Evolutionary conservation across 35 echinoderm and acorn worm species (phyloP), one percentile per base, ranked within the genome.

Genomic region (Ophiothrix spiculata): DNA sequence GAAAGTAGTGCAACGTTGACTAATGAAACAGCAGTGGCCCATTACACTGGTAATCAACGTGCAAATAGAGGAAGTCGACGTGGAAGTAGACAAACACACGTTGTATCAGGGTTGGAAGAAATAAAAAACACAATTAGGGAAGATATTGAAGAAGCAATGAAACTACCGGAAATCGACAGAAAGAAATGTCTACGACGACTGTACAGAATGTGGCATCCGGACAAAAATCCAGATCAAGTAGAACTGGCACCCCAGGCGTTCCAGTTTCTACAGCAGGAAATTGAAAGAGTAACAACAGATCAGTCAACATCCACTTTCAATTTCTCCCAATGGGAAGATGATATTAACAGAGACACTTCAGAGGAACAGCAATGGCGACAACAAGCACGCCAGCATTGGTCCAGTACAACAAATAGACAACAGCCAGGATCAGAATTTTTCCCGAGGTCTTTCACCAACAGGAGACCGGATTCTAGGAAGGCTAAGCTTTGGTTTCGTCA

Each of bases 401-500:
- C 19, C 0, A 35, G 36, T 39, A 21, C 16, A 23, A 69, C 16
- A 4, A 4, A 6, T n/a, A 2, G 49, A 10, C 1, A 37, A 25
- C 32, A 4, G 29, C 32, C 36, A 14, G 28, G 39, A 23, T 46
- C 32, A n/a, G 31, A 40, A 13, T 79, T 35, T 56, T 74, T 87
- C 19, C 85, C 85, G 60, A 75, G 38, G 6, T 87, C 85, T 29
- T 87, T 87, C 37, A 40, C 36, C 23, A 69, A 69, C 10, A 10
- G 25, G 23, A 69, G 60, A 69, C 85, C 85, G 35, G 40, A 78
- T 31, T 76, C 75, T 32, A 38, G 38, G 17, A 78, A 37, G 0
- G 85, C 74, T 29, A 37, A 54, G 36, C 39, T 77, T 32, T 87
- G 85, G 85, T 87, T 77, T 32, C 74, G 76, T 1, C 85, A 87